Evolutionary conservation across 2,888 invertebrate genomes (phyloP).

Genomic region (Andrena haemorrhoa): DNA sequence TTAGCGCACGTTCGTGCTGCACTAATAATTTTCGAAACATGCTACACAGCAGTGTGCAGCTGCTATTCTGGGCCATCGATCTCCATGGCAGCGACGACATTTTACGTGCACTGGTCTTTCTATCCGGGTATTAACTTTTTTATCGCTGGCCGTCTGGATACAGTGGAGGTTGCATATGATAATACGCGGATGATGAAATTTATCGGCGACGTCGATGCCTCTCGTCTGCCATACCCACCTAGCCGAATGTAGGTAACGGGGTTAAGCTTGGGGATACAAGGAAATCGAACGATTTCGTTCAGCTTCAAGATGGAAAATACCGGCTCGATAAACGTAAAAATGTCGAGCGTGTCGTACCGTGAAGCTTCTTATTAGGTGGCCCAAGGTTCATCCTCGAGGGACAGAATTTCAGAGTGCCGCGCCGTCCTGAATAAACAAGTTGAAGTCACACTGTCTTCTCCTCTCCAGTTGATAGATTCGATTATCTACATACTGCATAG

Average conservation of each 20-base stretch:
- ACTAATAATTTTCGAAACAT: slow-evolving; percentile 34
- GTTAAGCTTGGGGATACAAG: slow-evolving; percentile 32
- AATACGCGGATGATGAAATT: slow-evolving; percentile 52
- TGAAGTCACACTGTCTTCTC: background rate
- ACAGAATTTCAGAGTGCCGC: background rate
- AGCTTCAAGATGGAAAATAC: slow-evolving; percentile 18
- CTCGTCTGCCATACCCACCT: background rate
- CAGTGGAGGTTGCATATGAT: slow-evolving; percentile 46
- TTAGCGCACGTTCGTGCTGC: background rate
- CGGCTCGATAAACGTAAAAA: slow-evolving; percentile 6
- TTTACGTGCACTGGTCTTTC: slow-evolving; percentile 39
- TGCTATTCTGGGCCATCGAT: slow-evolving; percentile 49
- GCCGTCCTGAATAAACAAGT: background rate
- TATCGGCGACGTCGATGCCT: slow-evolving; percentile 35
- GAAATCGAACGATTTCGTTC: slow-evolving; percentile 23
- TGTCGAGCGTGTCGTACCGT: slow-evolving; percentile 14
- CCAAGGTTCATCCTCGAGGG: background rate
- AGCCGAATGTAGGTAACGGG: background rate
- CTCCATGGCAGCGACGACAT: slow-evolving; percentile 38
- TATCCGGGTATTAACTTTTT: slow-evolving; percentile 54
- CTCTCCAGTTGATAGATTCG: background rate
- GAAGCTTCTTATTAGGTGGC: background rate
- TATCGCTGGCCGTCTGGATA: slow-evolving; percentile 26
- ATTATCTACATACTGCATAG: background rate
- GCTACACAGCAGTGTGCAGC: background rate